These are phyloP conservation scores for Tokudaia muenninki DNA, from an alignment of 2,797 vertebrate genomes.

Conservation along the genomic window DNA sequence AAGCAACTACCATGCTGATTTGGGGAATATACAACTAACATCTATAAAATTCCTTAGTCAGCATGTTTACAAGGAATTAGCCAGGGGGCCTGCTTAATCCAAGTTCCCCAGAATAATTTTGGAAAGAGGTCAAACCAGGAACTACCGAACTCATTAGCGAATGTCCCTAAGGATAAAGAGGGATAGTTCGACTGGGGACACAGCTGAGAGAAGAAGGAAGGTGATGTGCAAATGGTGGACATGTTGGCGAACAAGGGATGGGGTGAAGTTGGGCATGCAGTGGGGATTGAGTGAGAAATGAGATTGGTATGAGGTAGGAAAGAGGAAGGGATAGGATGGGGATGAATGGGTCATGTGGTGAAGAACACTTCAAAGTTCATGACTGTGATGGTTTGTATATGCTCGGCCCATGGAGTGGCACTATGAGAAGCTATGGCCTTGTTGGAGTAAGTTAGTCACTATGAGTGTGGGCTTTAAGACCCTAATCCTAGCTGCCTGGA, in stretches of 20 bases:
- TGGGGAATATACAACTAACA: neutral
- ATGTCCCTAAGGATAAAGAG: neutral
- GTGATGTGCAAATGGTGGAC: neutral
- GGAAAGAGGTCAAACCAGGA: neutral
- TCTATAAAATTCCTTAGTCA: neutral
- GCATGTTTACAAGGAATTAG: neutral
- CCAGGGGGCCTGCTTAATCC: neutral
- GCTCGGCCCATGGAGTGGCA: neutral
- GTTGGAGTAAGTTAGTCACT: neutral
- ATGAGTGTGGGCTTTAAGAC: neutral
- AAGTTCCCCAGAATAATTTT: neutral
- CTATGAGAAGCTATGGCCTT: neutral
- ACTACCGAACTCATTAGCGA: neutral
- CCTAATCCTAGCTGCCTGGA: neutral
- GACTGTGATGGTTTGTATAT: neutral
- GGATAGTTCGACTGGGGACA: neutral
- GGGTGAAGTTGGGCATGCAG: neutral
- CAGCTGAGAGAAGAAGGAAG: no score
- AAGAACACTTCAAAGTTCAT: neutral
- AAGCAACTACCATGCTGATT: neutral
- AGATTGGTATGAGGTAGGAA: neutral
- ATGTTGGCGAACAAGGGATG: no score
- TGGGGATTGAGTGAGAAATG: neutral
- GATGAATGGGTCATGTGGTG: neutral
- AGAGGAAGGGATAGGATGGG: neutral